Conservation (phyloP, 2,888 invertebrate species). For the Cybosia mesomella region DNA sequence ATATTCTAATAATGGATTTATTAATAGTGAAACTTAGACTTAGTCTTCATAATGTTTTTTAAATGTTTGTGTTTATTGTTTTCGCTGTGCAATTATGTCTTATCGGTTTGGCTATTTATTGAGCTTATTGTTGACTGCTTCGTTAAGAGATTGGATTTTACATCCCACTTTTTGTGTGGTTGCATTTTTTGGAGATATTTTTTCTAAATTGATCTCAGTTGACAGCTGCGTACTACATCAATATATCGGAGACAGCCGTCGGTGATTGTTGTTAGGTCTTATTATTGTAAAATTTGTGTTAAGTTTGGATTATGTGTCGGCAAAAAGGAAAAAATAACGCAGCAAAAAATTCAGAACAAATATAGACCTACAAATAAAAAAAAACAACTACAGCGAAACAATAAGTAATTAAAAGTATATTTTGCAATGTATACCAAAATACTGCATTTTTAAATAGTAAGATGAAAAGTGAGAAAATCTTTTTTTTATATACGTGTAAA, state of each 20-base stretch:
- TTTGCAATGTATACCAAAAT: conserved; percentile 87
- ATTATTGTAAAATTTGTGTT: conserved; percentile 68
- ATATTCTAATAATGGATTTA: conserved; percentile 86
- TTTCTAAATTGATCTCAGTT: conserved; percentile 84
- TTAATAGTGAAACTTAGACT: conserved; percentile 83
- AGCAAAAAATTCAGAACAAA: conserved; percentile 56
- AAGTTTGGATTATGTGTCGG: conserved; percentile 83
- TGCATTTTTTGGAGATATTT: conserved; percentile 59
- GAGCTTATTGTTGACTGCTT: conserved; percentile 77
- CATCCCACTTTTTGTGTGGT: conserved; percentile 69
- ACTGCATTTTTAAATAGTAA: conserved; percentile 85
- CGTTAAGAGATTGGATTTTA: conserved; percentile 65
- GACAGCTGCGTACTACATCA: conserved; percentile 80
- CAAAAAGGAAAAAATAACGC: conserved; percentile 62
- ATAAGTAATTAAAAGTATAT: conserved; percentile 60
- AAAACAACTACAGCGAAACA: conserved; percentile 63
- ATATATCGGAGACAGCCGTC: conserved; percentile 74
- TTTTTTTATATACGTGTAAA: conserved; percentile 55
- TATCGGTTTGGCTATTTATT: conserved; percentile 71
- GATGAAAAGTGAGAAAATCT: conserved; percentile 79
- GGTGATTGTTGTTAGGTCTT: conserved; percentile 78
- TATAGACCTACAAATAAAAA: conserved; percentile 46
- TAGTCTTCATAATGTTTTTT: conserved; percentile 75
- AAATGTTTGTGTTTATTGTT: conserved; percentile 83
- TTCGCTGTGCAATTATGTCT: conserved; percentile 84